Conservation (phyloP, 2,797 vertebrate species). For the Pygocentrus nattereri region DNA sequence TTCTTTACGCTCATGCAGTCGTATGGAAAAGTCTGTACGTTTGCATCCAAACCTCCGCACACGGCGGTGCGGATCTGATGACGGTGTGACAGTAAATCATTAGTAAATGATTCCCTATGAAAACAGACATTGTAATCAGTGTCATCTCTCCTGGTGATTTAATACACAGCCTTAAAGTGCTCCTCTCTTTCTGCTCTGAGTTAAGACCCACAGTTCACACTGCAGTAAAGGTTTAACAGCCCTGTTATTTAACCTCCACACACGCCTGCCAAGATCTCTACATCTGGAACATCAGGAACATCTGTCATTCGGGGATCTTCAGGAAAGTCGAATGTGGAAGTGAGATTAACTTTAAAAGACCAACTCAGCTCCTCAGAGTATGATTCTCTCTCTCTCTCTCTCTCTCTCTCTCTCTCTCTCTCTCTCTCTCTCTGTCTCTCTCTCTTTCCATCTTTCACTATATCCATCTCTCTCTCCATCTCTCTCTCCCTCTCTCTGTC, state of each 20-base stretch:
- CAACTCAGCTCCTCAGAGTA: constrained; percentile 6
- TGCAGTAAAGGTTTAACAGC: background rate
- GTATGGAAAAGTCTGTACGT: too few relatives aligned
- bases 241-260: background rate
- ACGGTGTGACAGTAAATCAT: too few relatives aligned
- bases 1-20: too few relatives aligned
- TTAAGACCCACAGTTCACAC: background rate
- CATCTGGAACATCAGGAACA: background rate
- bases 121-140: background rate
- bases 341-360: constrained; percentile 29
- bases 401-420: background rate
- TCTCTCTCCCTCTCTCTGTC: too few relatives aligned
- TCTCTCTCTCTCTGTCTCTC: too few relatives aligned
- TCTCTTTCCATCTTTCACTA: too few relatives aligned
- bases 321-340: constrained; percentile 30
- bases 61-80: too few relatives aligned
- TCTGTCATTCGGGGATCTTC: background rate
- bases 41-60: too few relatives aligned
- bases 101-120: background rate
- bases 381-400: background rate
- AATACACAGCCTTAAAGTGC: background rate
- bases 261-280: too few relatives aligned
- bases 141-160: background rate
- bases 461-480: too few relatives aligned
- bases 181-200: background rate